Base-by-base conservation (phyloP, 2,113 vertebrate genomes). In the Oncorhynchus kisutch region DNA sequence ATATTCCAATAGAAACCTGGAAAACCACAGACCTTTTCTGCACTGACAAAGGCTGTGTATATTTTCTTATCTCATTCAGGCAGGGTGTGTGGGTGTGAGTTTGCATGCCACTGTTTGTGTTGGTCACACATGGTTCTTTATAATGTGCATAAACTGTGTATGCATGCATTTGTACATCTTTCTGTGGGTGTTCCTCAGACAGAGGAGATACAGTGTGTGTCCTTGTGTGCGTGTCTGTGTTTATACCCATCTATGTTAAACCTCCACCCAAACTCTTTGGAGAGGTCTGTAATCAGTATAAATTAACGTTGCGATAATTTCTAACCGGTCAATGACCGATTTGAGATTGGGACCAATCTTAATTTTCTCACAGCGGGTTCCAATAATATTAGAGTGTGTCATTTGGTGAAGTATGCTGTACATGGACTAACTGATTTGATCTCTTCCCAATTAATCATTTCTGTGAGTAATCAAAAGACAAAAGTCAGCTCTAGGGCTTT, bases 261-360 rank as follows among this genome's bases (percentile, higher is more conserved):
- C 45, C 7, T 49, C 22, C 25, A 18, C 3, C 68, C 22, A 70
- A 70, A 70, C 7, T 70, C 3, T 48, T 70, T 22, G 72, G 49
- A 72, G 67, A 79, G 70, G 59, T 62, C 60, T 34, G 67, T 62
- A 79, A 79, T 80, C 74, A 81, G 39, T 45, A 72, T 71, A 75
- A 70, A 71, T 78, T 60, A 67, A 75, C 69, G 20, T 16, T 54
- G 14, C 14, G 5, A 62, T 62, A 0, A 62, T 22, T 62, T 62
- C 59, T 62, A 31, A 67, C 64, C 18, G 12, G 4, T 29, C 13
- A 67, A 7, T 14, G 66, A 67, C 66, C 9, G 66, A 67, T 67
- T 31, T n/a, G 14, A 25, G 22, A 16, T 2, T 22, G 59, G 22
- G 22, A 5, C 59, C n/a, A 22, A 62, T 62, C n/a, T 62, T 62